Base-by-base conservation (phyloP, 2,113 vertebrate species). In the Cryptotis parvus region DNA sequence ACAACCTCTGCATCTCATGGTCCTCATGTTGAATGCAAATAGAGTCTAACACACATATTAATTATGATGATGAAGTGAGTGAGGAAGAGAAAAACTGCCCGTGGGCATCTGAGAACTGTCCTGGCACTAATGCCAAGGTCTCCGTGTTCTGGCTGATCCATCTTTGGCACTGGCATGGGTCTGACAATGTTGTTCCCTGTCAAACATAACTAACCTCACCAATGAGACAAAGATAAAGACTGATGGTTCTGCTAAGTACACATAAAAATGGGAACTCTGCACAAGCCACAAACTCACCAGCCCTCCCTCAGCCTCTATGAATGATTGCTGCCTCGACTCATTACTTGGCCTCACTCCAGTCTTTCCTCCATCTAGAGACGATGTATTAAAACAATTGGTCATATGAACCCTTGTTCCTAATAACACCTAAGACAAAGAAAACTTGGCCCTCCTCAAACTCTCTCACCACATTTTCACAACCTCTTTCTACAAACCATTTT, bases 281-380 rank as follows among this genome's bases (percentile, higher is more conserved):
- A 41, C 6, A 89, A 94, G 85, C 26, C 27, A 73, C 52, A 90
- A 87, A 81, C 91, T 39, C 41, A 87, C 22, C 33, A 73, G 69
- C 6, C 18, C 10, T 79, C 9, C 43, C 72, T 22, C 15, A 24
- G 16, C 4, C 75, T 41, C 65, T 26, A 74, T 2, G 24, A 73
- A 1, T 58, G 70, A 65, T 35, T 65, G 31, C 49, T 85, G 5
- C 45, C 37, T 65, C 33, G n/a, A 18, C 31, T 69, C 55, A 90
- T n/a, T 41, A 41, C 75, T 74, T 41, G 39, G 33, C 31, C 4
- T 68, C 66, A 29, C 31, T 91, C 41, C 80, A 10, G 39, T 69
- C 29, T 45, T 69, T 43, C 9, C 24, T 87, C 11, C 14, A 80
- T 76, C 52, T 68, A 52, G 52, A 20, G 83, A 77, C 55, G 37